These are phyloP conservation scores for Carterocephalus palaemon DNA, from an alignment of 2,888 invertebrate genomes.

Conservation along the genomic window DNA sequence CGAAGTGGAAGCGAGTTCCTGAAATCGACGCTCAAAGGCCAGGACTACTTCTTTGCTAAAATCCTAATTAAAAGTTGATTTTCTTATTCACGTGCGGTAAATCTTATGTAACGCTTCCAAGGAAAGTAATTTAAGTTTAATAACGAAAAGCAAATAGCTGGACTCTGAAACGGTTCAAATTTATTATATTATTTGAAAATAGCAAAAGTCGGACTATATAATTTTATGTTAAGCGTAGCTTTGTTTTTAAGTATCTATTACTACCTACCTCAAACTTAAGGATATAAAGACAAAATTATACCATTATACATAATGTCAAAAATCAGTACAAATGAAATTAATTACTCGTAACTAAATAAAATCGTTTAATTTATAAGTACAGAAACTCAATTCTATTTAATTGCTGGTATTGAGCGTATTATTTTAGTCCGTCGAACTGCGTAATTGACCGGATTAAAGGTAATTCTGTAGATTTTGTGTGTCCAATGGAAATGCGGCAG, in stretches of 20 bases:
- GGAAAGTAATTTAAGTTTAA: neutral
- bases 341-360: neutral
- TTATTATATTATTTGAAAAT: too few relatives aligned
- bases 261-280: neutral
- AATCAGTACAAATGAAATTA: neutral
- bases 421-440: constrained; percentile 15
- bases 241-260: too few relatives aligned
- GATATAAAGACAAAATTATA: constrained; percentile 5
- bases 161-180: too few relatives aligned
- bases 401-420: constrained; percentile 15
- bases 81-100: constrained; percentile 11
- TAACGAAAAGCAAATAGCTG: too few relatives aligned
- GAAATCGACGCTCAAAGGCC: constrained; percentile 2
- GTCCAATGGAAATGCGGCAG: constrained; percentile 5
- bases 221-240: too few relatives aligned
- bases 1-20: neutral
- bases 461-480: constrained; percentile 7
- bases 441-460: constrained; percentile 14
- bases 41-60: constrained; percentile 1
- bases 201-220: too few relatives aligned
- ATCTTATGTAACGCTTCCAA: neutral
- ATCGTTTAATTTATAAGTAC: constrained; percentile 4
- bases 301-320: neutral
- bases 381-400: constrained; percentile 5
- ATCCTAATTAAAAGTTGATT: constrained; percentile 18